These are phyloP conservation scores for Battus philenor DNA, from an alignment of 1,140 invertebrate species.

Conservation along the genomic window DNA sequence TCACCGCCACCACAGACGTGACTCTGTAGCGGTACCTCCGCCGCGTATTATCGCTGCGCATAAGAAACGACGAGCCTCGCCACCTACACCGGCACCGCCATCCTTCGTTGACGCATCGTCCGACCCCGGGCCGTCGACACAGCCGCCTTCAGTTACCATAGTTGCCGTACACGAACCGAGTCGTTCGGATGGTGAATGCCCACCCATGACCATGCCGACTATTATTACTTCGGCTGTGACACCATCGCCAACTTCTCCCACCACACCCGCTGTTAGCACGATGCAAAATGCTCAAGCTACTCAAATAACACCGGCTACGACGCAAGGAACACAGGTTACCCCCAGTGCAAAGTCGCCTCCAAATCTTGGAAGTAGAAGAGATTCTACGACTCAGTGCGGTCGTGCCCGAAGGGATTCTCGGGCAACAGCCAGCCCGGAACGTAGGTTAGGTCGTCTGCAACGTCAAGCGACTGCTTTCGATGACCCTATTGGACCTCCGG, in stretches of 20 bases:
- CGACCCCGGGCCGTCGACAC: constrained; percentile 78
- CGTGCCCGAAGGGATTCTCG: constrained; percentile 81
- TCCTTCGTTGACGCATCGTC: constrained; percentile 86
- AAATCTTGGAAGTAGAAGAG: constrained; percentile 80
- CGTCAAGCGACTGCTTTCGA: constrained; percentile 92
- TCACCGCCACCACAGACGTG: constrained; percentile 73
- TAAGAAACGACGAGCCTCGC: constrained; percentile 81
- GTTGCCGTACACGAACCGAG: constrained; percentile 65
- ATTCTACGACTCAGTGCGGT: constrained; percentile 90
- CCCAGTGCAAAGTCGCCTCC: constrained; percentile 74
- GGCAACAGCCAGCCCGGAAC: constrained; percentile 81
- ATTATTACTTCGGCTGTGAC: constrained; percentile 89
- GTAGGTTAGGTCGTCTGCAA: constrained; percentile 84
- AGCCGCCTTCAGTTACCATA: constrained; percentile 69
- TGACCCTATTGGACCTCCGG: constrained; percentile 84
- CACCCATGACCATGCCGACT: constrained; percentile 83
- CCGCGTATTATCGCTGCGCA: constrained; percentile 78
- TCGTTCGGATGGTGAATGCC: constrained; percentile 76
- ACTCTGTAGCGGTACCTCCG: constrained; percentile 79
- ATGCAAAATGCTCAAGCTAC: constrained; percentile 39
- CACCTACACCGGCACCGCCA: constrained; percentile 79
- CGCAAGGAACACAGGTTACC: constrained; percentile 74
- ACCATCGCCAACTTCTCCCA: constrained; percentile 85
- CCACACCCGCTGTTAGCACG: constrained; percentile 53
- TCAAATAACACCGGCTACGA: constrained; percentile 37